Evolutionary conservation across 2,113 vertebrate genomes (phyloP), one percentile per base, ranked within the genome.

Genomic region (Antechinus stuartii): DNA sequence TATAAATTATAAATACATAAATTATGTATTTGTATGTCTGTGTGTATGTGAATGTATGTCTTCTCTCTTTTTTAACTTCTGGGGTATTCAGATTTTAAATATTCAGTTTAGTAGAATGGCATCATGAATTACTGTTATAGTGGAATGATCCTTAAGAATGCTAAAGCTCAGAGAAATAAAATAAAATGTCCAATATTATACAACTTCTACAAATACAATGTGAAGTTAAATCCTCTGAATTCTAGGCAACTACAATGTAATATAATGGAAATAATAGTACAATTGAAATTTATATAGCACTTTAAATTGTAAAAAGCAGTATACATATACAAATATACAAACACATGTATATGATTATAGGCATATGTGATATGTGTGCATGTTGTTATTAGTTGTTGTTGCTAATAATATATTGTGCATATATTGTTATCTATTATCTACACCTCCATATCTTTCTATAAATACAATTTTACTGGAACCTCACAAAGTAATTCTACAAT

Each of bases 11-110:
- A 68, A 68, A 68, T 35, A 35, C 11, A 68, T 35, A n/a, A 16
- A 35, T 24, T 0, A n/a, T 14, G 8, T 50, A 4, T 55, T 35
- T 26, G 1, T 22, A 3, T 42, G 42, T 10, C 1, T 54, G 22
- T 91, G 24, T 30, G 12, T 53, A 16, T 14, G 2, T 0, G 57
- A 61, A 35, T 26, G 54, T 1, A 35, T 8, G 22, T n/a, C 3
- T 2, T 30, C 3, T 26, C 23, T 91, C 47, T 61, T 27, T 61
- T 68, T 68, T 68, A 30, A 35, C 30, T 68, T 68, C 30, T 68
- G 11, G 61, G 30, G 12, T 16, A 35, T 5, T 68, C 30, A 68
- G 16, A 61, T 61, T 35, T 68, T 68, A 16, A 68, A 68, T 35
- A 27, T 14, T 68, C 12, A 35, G 3, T 35, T 3, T 6, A 68